Conservation (phyloP, 2,113 vertebrate genomes). For the Solea senegalensis region DNA sequence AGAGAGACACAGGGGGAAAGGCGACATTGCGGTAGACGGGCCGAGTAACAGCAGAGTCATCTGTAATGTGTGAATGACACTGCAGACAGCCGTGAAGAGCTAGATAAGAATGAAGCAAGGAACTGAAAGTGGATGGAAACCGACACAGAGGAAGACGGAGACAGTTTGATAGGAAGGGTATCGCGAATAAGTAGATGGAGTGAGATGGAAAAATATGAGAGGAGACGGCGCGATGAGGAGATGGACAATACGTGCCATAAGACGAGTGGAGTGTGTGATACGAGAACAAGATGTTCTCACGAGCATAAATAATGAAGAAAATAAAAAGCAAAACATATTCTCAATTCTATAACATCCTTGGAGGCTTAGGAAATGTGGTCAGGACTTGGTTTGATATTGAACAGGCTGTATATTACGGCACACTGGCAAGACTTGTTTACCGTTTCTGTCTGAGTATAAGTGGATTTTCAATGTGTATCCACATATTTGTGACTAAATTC, state of each 20-base stretch:
- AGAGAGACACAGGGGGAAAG: slow-evolving; percentile 10
- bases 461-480: background rate
- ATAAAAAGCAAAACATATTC: background rate
- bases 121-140: slow-evolving; percentile 16
- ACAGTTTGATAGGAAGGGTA: slow-evolving; percentile 52
- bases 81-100: slow-evolving; percentile 64
- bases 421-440: background rate
- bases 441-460: background rate
- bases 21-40: slow-evolving; percentile 7
- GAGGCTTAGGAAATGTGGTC: slow-evolving; percentile 5
- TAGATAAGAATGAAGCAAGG: slow-evolving; percentile 58
- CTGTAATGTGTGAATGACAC: slow-evolving; percentile 69
- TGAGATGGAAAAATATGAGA: slow-evolving; percentile 44
- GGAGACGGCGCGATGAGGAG: slow-evolving; percentile 16
- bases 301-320: slow-evolving; percentile 17
- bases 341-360: too few relatives aligned
- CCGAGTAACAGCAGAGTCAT: slow-evolving; percentile 27
- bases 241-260: slow-evolving; percentile 26
- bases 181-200: slow-evolving; percentile 46
- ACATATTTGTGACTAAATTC: background rate
- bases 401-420: background rate
- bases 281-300: slow-evolving; percentile 16
- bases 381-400: background rate
- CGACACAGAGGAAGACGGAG: slow-evolving; percentile 36
- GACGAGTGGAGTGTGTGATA: slow-evolving; percentile 15